Evolutionary conservation across 2,113 vertebrate genomes (phyloP).

Genomic region (Hypomesus transpacificus): DNA sequence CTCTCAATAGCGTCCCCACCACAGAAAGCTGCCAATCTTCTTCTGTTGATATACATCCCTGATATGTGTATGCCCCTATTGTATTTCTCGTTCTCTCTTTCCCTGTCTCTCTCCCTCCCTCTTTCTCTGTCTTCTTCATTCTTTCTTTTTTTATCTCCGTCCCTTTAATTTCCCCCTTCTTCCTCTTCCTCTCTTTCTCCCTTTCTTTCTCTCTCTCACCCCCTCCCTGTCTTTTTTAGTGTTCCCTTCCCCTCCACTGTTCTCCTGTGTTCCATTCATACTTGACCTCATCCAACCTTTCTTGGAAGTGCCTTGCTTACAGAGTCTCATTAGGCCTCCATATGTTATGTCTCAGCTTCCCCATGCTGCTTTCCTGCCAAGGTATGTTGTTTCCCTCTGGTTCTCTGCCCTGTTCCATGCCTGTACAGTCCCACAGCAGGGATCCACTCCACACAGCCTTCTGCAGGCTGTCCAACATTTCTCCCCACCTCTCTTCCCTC

Average conservation of each 20-base stretch:
- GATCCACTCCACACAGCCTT: slow-evolving; percentile 8
- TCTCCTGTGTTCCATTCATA: slow-evolving; percentile 9
- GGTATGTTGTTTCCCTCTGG: slow-evolving; percentile 20
- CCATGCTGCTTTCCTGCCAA: slow-evolving; percentile 6
- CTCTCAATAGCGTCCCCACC: slow-evolving; percentile 48
- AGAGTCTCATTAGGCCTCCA: slow-evolving; percentile 52
- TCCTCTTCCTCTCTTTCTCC: neutral
- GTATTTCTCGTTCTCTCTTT: neutral
- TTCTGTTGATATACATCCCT: slow-evolving; percentile 35
- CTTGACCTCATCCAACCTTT: slow-evolving; percentile 46
- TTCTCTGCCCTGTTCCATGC: slow-evolving; percentile 21
- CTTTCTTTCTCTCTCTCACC: slow-evolving; percentile 13
- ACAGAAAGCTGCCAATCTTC: slow-evolving; percentile 48
- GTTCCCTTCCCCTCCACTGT: slow-evolving; percentile 13
- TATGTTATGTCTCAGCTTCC: slow-evolving; percentile 52
- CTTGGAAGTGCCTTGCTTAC: slow-evolving; percentile 41
- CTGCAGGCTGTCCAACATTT: slow-evolving; percentile 19
- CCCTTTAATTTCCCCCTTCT: neutral
- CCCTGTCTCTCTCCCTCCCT: slow-evolving; percentile 10
- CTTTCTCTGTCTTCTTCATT: slow-evolving; percentile 19
- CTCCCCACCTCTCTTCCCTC: neutral
- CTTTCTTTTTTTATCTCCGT: neutral
- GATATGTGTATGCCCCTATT: slow-evolving; percentile 12
- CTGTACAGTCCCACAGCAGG: slow-evolving; percentile 10
- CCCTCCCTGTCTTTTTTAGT: slow-evolving; percentile 20